Conservation (phyloP, 2,113 vertebrate genomes). For the Mohoua ochrocephala region DNA sequence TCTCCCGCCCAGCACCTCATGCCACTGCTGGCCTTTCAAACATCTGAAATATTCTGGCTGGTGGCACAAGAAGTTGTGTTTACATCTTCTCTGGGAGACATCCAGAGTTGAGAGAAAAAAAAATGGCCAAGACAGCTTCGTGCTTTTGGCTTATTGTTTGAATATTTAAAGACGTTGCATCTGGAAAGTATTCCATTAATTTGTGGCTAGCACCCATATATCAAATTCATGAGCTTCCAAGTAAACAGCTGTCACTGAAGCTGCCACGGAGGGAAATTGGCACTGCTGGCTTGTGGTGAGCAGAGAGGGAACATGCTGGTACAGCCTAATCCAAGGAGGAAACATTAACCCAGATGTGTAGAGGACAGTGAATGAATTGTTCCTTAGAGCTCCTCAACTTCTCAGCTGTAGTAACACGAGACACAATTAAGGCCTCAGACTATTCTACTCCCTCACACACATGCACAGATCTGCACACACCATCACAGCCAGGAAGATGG, state of each 20-base stretch:
- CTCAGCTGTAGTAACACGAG: constrained; percentile 26
- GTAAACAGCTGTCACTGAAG: constrained; percentile 70
- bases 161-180: constrained; percentile 66
- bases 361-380: constrained; percentile 74
- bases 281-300: constrained; percentile 69
- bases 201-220: constrained; percentile 73
- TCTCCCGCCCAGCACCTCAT: not conserved
- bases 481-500: not conserved
- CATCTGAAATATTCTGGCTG: constrained; percentile 19
- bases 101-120: constrained; percentile 29
- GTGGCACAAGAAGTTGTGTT: constrained; percentile 52
- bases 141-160: constrained; percentile 71
- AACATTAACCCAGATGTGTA: constrained; percentile 73
- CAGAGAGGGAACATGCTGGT: constrained; percentile 68
- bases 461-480: not conserved
- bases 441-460: not conserved
- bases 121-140: constrained; percentile 39
- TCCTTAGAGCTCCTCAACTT: constrained; percentile 51
- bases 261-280: constrained; percentile 65
- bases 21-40: constrained; percentile 1
- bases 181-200: constrained; percentile 78
- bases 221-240: constrained; percentile 72
- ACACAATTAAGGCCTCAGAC: constrained; percentile 48
- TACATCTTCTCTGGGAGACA: constrained; percentile 52
- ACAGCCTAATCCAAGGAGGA: constrained; percentile 69